Conservation (phyloP, 2,888 invertebrate genomes). For the Cheilosia soror region DNA sequence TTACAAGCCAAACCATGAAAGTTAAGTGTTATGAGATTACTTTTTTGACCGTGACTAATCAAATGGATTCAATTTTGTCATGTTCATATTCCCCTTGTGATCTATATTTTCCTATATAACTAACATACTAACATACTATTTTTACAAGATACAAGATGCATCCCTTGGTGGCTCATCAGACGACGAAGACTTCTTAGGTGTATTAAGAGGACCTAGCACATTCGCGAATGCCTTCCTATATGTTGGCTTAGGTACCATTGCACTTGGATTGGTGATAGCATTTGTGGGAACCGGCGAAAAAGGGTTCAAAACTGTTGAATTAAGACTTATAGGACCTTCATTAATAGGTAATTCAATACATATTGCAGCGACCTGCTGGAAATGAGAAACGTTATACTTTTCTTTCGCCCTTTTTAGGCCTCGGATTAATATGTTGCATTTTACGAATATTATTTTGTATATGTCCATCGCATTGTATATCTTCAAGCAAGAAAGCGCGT, state of each 20-base stretch:
- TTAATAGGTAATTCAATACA: slow-evolving; percentile 85
- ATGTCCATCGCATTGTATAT: slow-evolving; percentile 91
- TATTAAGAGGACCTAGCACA: slow-evolving; percentile 89
- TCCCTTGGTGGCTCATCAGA: slow-evolving; percentile 92
- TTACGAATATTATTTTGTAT: slow-evolving; percentile 93
- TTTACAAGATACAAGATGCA: slow-evolving; percentile 91
- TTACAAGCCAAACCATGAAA: no score
- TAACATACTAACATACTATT: background rate
- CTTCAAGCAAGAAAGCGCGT: slow-evolving; percentile 87
- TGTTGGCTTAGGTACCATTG: slow-evolving; percentile 92
- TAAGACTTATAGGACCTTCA: slow-evolving; percentile 93
- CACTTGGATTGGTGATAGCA: slow-evolving; percentile 93
- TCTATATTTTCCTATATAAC: background rate
- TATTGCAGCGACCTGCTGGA: background rate
- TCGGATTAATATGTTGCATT: slow-evolving; percentile 92
- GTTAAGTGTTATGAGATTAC: no score
- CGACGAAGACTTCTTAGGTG: slow-evolving; percentile 88
- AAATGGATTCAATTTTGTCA: no score
- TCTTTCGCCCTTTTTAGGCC: slow-evolving; percentile 82
- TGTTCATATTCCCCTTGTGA: background rate
- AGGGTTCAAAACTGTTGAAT: slow-evolving; percentile 93
- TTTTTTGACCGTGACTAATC: no score
- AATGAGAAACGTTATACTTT: background rate
- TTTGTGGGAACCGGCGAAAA: slow-evolving; percentile 96
- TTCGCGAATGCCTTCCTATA: slow-evolving; percentile 93